A percentile compares a stretch with the other conserved stretches of the same genome.
phyloP scores from a whole-genome alignment of 2,113 vertebrate species.

The Picathartes gymnocephalus region DNA sequence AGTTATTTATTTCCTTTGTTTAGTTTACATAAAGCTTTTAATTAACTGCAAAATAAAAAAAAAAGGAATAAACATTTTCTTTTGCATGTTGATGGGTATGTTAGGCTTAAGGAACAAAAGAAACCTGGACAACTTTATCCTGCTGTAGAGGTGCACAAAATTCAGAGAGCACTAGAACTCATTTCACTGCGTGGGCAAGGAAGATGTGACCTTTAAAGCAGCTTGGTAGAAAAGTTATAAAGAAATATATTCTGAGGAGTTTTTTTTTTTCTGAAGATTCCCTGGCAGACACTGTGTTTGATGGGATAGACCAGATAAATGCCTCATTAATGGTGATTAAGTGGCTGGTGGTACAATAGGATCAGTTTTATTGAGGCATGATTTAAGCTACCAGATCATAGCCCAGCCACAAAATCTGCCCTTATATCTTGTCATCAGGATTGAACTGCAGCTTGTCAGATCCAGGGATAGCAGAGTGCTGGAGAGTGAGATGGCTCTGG shows the following conservation, averaged over 20 bases:
- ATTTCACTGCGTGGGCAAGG: not conserved
- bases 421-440: not conserved
- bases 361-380: not conserved
- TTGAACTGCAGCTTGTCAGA: not conserved
- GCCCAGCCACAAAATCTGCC: not conserved
- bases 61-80: not conserved
- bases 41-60: not conserved
- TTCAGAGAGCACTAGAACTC: not conserved
- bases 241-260: not conserved
- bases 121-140: not conserved
- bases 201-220: not conserved
- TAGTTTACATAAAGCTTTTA: not conserved
- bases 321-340: not conserved
- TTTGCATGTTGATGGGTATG: not conserved
- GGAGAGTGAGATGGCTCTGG: not conserved
- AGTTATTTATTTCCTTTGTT: not conserved
- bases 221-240: not conserved
- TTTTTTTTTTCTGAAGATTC: not conserved
- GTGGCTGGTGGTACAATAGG: not conserved
- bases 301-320: not conserved
- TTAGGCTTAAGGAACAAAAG: not conserved
- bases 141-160: not conserved
- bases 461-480: accelerated
- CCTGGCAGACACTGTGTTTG: not conserved
- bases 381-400: not conserved